Evolutionary conservation across 1,140 invertebrate genomes (phyloP).

Genomic region (Orchesella cincta): DNA sequence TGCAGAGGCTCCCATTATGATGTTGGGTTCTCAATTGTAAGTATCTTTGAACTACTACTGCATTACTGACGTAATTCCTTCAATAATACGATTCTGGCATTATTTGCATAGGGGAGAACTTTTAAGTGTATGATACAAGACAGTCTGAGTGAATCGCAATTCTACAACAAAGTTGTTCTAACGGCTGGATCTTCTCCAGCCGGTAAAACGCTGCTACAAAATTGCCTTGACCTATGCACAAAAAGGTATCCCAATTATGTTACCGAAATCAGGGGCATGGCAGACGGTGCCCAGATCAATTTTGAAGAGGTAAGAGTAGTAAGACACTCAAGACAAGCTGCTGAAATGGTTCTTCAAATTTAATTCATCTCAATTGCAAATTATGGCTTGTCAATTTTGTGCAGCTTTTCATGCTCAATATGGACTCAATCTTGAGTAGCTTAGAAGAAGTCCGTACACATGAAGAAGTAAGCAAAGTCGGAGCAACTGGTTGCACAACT

Average conservation of each 20-base stretch:
- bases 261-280: conserved; percentile 76
- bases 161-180: neutral
- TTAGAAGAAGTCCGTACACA: conserved; percentile 55
- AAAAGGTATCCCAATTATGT: conserved; percentile 77
- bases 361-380: conserved; percentile 36
- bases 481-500: conserved; percentile 73
- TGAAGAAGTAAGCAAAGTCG: conserved; percentile 56
- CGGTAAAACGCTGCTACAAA: neutral
- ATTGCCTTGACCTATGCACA: neutral
- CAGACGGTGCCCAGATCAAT: conserved; percentile 76
- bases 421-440: conserved; percentile 65
- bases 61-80: no score
- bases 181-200: neutral
- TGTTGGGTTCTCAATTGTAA: conserved; percentile 81
- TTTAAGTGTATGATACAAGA: conserved; percentile 21
- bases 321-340: no score
- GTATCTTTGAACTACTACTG: conserved; percentile 47
- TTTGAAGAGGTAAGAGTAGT: conserved; percentile 69
- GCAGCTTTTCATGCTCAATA: conserved; percentile 77
- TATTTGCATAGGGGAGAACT: conserved; percentile 1
- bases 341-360: conserved; percentile 10
- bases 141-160: neutral
- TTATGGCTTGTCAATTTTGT: no score
- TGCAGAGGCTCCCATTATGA: conserved; percentile 78
- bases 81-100: no score